Evolutionary conservation across 2,113 vertebrate genomes (phyloP).

Genomic region (Octodon degus): DNA sequence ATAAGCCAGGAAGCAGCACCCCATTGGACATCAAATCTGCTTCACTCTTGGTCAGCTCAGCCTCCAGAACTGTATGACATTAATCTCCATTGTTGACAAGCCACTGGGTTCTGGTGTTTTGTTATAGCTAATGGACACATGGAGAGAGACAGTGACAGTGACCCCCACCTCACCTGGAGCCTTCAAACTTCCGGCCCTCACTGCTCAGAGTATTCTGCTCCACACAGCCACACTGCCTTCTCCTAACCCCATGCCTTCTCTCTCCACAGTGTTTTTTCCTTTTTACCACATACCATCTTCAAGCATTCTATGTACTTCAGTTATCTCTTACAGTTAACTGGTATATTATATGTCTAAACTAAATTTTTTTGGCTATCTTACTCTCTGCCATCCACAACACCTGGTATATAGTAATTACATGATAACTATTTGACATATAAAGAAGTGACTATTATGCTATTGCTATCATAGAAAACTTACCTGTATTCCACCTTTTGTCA

Average conservation of each 20-base stretch:
- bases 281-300: background rate
- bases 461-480: background rate
- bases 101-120: background rate
- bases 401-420: background rate
- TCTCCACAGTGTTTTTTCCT: background rate
- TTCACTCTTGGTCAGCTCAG: background rate
- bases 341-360: background rate
- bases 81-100: background rate
- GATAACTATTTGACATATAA: background rate
- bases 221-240: background rate
- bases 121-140: background rate
- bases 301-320: background rate
- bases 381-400: background rate
- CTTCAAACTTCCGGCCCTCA: background rate
- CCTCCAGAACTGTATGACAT: background rate
- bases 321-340: background rate
- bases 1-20: background rate
- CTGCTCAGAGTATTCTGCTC: background rate
- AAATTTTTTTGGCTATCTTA: background rate
- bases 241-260: background rate
- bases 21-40: background rate
- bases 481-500: background rate
- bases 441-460: background rate
- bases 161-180: background rate
- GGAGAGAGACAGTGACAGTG: background rate